These are phyloP conservation scores for Aegithalos caudatus DNA, from an alignment of 2,113 vertebrate species.

Conservation along the genomic window DNA sequence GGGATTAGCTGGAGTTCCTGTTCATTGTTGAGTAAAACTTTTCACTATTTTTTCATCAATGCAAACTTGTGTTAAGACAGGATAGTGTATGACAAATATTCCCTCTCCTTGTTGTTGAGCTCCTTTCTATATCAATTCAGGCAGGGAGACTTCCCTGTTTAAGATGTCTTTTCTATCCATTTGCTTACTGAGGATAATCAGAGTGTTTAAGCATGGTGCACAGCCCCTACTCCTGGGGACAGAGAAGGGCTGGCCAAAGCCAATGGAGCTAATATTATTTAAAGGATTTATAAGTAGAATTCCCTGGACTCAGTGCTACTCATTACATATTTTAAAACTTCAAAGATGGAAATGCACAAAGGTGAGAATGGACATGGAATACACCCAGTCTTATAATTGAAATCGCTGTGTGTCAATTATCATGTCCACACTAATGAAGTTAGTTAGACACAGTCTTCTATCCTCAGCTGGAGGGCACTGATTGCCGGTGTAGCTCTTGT, in stretches of 20 bases:
- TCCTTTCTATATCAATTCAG: not conserved
- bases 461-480: not conserved
- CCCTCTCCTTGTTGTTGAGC: not conserved
- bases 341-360: not conserved
- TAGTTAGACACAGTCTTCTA: not conserved
- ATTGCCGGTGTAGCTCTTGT: not conserved
- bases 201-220: not conserved
- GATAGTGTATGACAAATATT: not conserved
- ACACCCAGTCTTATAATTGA: not conserved
- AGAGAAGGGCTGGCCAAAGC: not conserved
- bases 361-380: not conserved
- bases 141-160: not conserved
- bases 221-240: not conserved
- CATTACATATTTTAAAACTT: not conserved
- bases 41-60: not conserved
- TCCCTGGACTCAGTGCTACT: not conserved
- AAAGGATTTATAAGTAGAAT: not conserved
- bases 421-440: not conserved
- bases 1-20: not conserved
- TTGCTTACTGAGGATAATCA: not conserved
- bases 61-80: not conserved
- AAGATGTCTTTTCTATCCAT: not conserved
- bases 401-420: not conserved
- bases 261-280: not conserved
- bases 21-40: not conserved